Evolutionary conservation across 2,888 invertebrate genomes (phyloP), one percentile per base, ranked within the genome.

Genomic region (Chloroclysta siterata): DNA sequence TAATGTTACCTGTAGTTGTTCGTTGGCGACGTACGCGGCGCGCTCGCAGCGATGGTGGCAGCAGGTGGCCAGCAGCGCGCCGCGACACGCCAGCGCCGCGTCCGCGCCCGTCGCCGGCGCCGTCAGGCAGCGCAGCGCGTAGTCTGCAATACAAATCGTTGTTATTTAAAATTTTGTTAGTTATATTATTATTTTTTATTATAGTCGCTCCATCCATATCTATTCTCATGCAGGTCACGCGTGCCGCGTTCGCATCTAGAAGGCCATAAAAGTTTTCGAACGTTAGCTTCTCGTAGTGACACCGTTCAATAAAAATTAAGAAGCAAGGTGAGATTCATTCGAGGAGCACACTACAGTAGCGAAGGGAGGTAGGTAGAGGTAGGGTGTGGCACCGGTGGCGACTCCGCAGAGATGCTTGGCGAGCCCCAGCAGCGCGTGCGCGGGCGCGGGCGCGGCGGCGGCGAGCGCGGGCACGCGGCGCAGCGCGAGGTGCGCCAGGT

Each of bases 351-450:
- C n/a, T n/a, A n/a, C n/a, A n/a, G n/a, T n/a, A n/a, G 29, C 6
- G 29, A 29, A 29, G 29, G 4, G 29, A 6, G 29, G 29, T 6
- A 5, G 29, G 10, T 1, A 2, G 15, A 0, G 8, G 17, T 51
- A 51, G 2, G 8, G 41, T 0, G 2, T 13, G 10, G 1, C 79
- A 96, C 96, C 97, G 58, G 98, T 98, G 42, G 98, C 98, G 33
- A 94, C 95, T 0, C 98, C 98, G 86, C 98, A 98, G 46, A 98
- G 94, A 85, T 98, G 98, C 86, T 98, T 98, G 1, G 98, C 97
- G 22, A 97, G 88, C 0, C 95, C 97, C 33, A 98, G 22, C 22
- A 22, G 22, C 95, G 50, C 97, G 93, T 41, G 94, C 83, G n/a
- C n/a, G n/a, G n/a, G n/a, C n/a, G n/a, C n/a, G n/a, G 6, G 75